These are phyloP conservation scores for Rambutsinella grinnellia DNA, from an alignment of 2,888 invertebrate species.

Conservation along the genomic window DNA sequence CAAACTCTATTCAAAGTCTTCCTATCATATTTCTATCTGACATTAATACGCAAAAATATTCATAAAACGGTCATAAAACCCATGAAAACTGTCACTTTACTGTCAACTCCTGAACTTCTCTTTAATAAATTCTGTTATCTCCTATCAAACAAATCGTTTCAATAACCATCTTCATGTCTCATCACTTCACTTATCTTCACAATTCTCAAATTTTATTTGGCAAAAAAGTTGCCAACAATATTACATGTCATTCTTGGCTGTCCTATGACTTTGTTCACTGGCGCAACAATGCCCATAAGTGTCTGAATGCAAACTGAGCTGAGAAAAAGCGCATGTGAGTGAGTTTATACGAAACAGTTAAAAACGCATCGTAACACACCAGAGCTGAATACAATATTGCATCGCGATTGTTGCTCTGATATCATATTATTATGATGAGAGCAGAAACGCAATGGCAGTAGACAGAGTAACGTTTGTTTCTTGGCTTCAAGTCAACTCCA, in stretches of 20 bases:
- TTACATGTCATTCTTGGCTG: constrained; percentile 4
- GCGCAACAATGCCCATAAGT: constrained; percentile 46
- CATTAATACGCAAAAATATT: not conserved
- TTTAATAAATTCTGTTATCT: not conserved
- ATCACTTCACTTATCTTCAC: not conserved
- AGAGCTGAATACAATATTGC: not conserved
- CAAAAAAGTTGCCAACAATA: not conserved
- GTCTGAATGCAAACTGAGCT: constrained; percentile 36
- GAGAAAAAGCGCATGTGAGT: constrained; percentile 38
- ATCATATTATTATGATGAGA: not conserved
- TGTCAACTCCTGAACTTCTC: not conserved
- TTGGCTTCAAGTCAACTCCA: not conserved
- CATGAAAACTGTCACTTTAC: not conserved
- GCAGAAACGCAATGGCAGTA: not conserved
- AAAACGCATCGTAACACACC: not conserved
- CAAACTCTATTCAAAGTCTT: no score
- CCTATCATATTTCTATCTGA: not conserved
- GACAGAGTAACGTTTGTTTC: not conserved
- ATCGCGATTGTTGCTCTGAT: not conserved
- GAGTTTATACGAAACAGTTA: constrained; percentile 24
- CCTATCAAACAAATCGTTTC: not conserved
- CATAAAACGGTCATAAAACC: not conserved
- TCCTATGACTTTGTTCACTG: not conserved
- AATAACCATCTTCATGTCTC: not conserved
- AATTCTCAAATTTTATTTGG: not conserved